Evolutionary conservation across 2,113 vertebrate species (phyloP).

Genomic region (Pteruthius melanotis): DNA sequence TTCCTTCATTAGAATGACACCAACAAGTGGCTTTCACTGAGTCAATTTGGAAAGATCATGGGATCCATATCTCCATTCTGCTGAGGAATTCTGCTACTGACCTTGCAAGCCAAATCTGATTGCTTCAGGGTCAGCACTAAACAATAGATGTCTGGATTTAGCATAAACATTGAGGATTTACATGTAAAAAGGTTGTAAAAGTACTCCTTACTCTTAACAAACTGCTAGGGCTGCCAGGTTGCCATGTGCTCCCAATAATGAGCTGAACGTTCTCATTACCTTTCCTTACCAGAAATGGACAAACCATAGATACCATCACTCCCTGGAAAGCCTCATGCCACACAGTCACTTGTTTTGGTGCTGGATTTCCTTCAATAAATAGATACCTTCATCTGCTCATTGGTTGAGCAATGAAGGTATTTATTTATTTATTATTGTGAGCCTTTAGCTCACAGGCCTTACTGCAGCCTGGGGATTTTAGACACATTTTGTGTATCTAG

Average conservation of each 20-base stretch:
- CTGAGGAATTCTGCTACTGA: not conserved
- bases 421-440: too few species aligned
- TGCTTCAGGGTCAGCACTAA: not conserved
- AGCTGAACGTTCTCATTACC: not conserved
- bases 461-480: not conserved
- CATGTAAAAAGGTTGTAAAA: not conserved
- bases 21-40: fast-evolving
- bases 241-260: not conserved
- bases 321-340: not conserved
- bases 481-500: not conserved
- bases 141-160: not conserved
- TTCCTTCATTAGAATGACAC: fast-evolving
- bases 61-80: fast-evolving
- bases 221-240: not conserved
- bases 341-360: not conserved
- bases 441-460: not conserved
- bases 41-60: not conserved
- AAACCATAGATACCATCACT: not conserved
- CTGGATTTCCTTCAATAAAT: not conserved
- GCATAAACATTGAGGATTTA: not conserved
- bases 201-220: not conserved
- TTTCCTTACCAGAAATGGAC: not conserved
- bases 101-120: not conserved
- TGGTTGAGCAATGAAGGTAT: too few species aligned
- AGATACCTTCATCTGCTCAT: not conserved